Base-by-base conservation (phyloP, 2,797 vertebrate genomes). In the Ctenosaura bakeri region DNA sequence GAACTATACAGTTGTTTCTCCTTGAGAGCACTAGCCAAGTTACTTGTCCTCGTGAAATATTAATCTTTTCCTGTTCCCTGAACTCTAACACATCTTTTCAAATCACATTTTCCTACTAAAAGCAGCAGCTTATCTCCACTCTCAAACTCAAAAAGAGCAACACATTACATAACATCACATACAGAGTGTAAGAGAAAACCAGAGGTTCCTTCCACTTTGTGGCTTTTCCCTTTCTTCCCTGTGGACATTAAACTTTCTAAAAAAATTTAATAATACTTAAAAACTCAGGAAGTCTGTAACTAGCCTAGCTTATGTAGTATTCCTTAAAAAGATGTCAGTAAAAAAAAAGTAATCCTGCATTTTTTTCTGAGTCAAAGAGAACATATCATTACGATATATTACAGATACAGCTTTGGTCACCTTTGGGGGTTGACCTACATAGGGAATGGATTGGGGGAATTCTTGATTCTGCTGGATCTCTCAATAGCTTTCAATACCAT, bases 31-130 rank as follows among this genome's bases (percentile, higher is more conserved):
- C 5, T 4, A 73, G 52, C 1, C 46, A 56, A 82, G 2, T 8
- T 82, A 29, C 77, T 81, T 38, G 56, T 50, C 29, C 42, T 52
- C 35, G 62, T 83, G 88, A 89, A 83, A 73, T 77, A 83, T 64
- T 77, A 46, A 89, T 89, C 12, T 42, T 20, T 24, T 59, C 54
- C 38, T 86, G 32, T 83, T 32, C 7, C 16, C 52, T 80, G 74
- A 66, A 64, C 20, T 42, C 76, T 24, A 62, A 85, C 35, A 86
- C 77, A 84, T 14, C 81, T 52, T 3, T 46, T 26, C 82, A 77
- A 22, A 22, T 2, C 0, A 83, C 59, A 54, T 59, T 89, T 73
- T 16, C 26, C 84, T 35, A 16, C 46, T n/a, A 12, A 52, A 54
- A 24, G 22, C 69, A 85, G 42, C 64, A 54, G 8, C 18, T 73